A percentile compares a stretch with the other conserved stretches of the same genome.
Conservation (phyloP, 2,113 vertebrate genomes). For the Oreocharis arfaki region DNA sequence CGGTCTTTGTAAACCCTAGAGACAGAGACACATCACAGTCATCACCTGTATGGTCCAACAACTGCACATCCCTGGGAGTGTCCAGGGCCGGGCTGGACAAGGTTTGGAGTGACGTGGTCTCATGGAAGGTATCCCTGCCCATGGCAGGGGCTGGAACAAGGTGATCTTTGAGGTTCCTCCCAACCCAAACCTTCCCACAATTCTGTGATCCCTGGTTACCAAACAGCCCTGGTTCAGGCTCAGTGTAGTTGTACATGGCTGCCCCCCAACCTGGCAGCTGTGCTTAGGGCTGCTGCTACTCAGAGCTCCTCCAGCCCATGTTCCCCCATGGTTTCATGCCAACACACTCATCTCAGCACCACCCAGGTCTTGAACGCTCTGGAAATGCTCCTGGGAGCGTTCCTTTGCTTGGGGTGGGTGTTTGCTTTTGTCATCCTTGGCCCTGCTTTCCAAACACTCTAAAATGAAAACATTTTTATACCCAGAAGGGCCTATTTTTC, state of each 20-base stretch:
- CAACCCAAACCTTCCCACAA: fast-evolving
- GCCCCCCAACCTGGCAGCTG: fast-evolving
- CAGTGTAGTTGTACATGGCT: fast-evolving
- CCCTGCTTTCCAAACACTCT: background rate
- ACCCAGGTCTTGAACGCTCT: background rate
- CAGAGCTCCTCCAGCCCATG: background rate
- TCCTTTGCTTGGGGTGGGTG: background rate
- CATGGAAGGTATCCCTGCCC: background rate
- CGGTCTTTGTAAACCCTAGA: background rate
- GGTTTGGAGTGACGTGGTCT: background rate
- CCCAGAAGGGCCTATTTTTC: background rate
- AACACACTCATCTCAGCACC: background rate
- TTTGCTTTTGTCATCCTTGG: conserved; percentile 25
- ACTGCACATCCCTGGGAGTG: background rate
- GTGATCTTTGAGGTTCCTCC: background rate
- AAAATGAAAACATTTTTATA: background rate
- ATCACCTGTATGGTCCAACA: fast-evolving
- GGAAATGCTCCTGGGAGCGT: background rate
- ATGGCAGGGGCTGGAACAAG: background rate
- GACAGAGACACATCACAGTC: background rate
- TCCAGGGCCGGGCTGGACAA: background rate
- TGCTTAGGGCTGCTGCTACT: background rate
- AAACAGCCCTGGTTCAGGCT: too few species aligned
- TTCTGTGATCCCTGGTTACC: background rate
- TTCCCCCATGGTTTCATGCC: fast-evolving